Percentiles rank a stretch among this genome's conserved stretches.
Evolutionary conservation across 2,797 vertebrate species (phyloP).

Genomic region (Spatula clypeata): DNA sequence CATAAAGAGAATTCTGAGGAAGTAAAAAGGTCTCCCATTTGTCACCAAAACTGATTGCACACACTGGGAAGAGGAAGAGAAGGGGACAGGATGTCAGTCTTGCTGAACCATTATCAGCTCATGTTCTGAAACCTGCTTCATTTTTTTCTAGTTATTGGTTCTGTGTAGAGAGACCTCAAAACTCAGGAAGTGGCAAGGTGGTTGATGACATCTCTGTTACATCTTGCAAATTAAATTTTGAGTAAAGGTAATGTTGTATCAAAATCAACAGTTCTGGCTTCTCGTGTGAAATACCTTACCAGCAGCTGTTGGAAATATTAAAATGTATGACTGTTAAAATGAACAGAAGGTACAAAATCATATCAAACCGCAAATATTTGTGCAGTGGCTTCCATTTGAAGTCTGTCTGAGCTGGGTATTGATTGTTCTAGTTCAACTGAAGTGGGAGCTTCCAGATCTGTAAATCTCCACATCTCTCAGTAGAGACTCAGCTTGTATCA

Average conservation of each 20-base stretch:
- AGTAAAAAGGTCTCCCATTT: background rate
- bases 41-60: background rate
- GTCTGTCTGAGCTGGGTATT: background rate
- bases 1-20: background rate
- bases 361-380: background rate
- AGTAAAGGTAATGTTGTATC: background rate
- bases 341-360: background rate
- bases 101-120: background rate
- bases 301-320: background rate
- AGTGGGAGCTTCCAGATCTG: background rate
- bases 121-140: background rate
- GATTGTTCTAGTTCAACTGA: background rate
- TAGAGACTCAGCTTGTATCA: background rate
- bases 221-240: background rate
- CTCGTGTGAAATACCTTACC: background rate
- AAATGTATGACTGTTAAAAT: background rate
- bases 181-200: background rate
- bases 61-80: background rate
- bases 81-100: background rate
- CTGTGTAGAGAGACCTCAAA: background rate
- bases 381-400: background rate
- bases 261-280: background rate
- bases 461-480: background rate
- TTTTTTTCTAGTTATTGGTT: background rate
- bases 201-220: background rate